Base-by-base conservation (phyloP, 2,888 invertebrate genomes). In the Sminthurides aquaticus region DNA sequence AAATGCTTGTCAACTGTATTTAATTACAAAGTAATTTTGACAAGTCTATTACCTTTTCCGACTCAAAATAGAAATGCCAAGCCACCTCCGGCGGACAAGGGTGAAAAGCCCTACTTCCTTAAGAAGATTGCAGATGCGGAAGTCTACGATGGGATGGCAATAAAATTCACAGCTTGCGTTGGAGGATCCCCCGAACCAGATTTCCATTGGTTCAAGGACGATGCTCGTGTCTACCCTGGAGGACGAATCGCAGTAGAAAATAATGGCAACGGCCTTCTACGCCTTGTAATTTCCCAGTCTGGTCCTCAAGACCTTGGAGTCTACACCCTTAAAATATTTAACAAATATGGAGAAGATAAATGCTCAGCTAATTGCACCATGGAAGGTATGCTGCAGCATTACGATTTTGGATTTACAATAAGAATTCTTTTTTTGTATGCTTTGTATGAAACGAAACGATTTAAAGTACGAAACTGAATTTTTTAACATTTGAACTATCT, bases 161-260 rank as follows among this genome's bases (percentile, higher is more conserved):
- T 90, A 62, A 91, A 91, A 80, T 92, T 94, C 79, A 94, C 92
- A n/a, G 93, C 93, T 63, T 93, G 93, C 78, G 87, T 89, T 57
- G 87, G 88, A 57, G 94, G 94, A 65, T 83, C 84, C 65, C 94
- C 94, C 0, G 91, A 91, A 64, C 93, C 93, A 0, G 89, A 89
- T 65, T 90, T 89, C 57, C 91, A 92, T 77, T 89, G 89, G 89
- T 91, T 86, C 81, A 86, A 89, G 75, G 87, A 90, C 79, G 87
- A 87, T 71, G 85, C 87, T 75, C 85, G 86, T 77, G 76, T 93
- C 15, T 89, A 88, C 81, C 89, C 91, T 0, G 75, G 66, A 2
- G 67, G 67, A 15, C 87, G 89, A 58, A 90, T 90, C 69, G 85
- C 92, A 25, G 87, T 91, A 74, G 91, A 93, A 77, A 85, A 86